Base-by-base conservation (phyloP, 2,113 vertebrate genomes). In the Philantomba maxwellii region DNA sequence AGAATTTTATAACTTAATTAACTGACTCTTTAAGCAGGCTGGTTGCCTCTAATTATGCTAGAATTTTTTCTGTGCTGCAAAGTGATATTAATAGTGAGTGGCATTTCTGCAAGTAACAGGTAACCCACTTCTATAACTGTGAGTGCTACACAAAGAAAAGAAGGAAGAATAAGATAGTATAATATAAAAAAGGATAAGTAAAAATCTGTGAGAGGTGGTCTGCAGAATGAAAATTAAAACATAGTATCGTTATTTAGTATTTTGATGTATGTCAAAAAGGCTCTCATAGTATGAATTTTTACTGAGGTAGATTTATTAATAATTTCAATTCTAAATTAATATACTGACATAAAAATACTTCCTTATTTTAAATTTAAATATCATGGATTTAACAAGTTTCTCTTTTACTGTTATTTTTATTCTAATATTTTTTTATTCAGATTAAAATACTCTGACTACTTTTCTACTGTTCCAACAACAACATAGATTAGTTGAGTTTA, bases 181-280 rank as follows among this genome's bases (percentile, higher is more conserved):
- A 96, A 98, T 94, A 96, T 94, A 97, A 98, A 95, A 95, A 98
- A 98, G 96, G 62, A 36, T 49, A 98, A 98, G 94, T 92, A 95
- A 86, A 98, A 98, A 97, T 89, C 81, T 60, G 78, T 58, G 58
- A 97, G 97, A 98, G 73, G 94, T 97, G 89, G 86, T 95, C 96
- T 97, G 75, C 87, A 82, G 91, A 97, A 97, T 97, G 85, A 96
- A 94, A 96, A 97, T 93, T 96, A 98, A 98, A 98, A 83, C 19
- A 64, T 2, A 58, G 21, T 1, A 77, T 49, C 28, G 73, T 33
- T 94, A 89, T 39, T 92, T 43, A 87, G 9, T n/a, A 91, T 86
- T 87, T 53, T 82, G 33, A 64, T n/a, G 19, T 88, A 36, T 7
- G 73, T 73, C 25, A 49, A 23, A 85, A 95, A 75, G 36, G 10